Conservation (phyloP, 2,888 invertebrate genomes). For the Endomychus coccineus region DNA sequence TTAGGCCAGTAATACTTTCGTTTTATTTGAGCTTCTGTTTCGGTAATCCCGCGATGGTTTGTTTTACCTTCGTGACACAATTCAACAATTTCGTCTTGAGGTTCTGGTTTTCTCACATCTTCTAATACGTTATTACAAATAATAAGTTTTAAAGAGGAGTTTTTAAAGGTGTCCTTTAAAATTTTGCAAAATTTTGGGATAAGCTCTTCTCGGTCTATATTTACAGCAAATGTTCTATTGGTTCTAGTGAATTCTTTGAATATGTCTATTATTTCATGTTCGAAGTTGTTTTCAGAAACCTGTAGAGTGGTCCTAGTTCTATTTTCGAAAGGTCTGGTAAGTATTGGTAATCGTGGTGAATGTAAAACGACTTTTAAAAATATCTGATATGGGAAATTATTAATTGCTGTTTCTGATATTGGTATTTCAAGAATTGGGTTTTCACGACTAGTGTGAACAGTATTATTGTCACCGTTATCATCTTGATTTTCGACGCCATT, state of each 20-base stretch:
- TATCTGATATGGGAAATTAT: constrained; percentile 3
- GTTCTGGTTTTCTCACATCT: too few relatives aligned
- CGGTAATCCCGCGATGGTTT: constrained; percentile 19
- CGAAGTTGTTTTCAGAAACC: constrained; percentile 6
- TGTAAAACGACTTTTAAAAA: constrained; percentile 1
- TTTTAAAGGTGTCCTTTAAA: constrained; percentile 3
- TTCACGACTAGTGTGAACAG: constrained; percentile 7
- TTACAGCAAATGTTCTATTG: constrained; percentile 2
- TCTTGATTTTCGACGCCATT: constrained; percentile 4
- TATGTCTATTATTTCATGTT: constrained; percentile 8
- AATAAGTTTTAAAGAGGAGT: constrained; percentile 2
- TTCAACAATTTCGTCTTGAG: constrained; percentile 9
- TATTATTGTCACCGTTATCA: constrained; percentile 9
- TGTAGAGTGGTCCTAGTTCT: constrained; percentile 1
- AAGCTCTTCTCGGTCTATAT: constrained; percentile 2
- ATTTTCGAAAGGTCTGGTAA: constrained; percentile 1
- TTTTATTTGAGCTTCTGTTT: constrained; percentile 14
- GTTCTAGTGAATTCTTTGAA: constrained; percentile 9
- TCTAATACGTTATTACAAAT: constrained; percentile 2
- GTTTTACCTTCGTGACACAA: constrained; percentile 18
- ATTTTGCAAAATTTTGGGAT: not conserved
- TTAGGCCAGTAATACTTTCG: constrained; percentile 12
- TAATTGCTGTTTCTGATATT: constrained; percentile 1
- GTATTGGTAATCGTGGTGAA: not conserved
- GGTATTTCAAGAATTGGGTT: constrained; percentile 9